Evolutionary conservation across 2,888 invertebrate genomes (phyloP).

Genomic region (Brachyptera risi): DNA sequence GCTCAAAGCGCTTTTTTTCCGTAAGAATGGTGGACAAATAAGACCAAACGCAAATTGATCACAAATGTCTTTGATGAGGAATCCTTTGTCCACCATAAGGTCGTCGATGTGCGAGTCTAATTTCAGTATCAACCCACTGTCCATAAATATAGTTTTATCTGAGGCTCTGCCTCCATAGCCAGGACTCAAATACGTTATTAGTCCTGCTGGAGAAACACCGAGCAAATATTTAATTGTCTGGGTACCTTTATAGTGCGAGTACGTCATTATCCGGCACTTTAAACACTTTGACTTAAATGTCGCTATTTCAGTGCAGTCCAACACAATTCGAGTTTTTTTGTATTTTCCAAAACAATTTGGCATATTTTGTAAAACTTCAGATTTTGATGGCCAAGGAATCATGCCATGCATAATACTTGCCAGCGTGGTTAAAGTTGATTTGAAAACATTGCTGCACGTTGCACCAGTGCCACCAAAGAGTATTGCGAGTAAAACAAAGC

Average conservation of each 20-base stretch:
- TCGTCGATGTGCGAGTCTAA: neutral
- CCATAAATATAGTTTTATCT: slow-evolving; percentile 1
- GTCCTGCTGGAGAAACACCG: slow-evolving; percentile 1
- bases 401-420: neutral
- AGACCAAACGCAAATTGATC: neutral
- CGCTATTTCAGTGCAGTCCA: slow-evolving; percentile 11
- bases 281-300: neutral
- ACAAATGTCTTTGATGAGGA: slow-evolving; percentile 1
- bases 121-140: neutral
- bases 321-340: neutral
- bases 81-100: slow-evolving; percentile 1
- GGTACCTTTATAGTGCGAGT: neutral
- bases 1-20: neutral
- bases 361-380: slow-evolving; percentile 1
- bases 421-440: neutral
- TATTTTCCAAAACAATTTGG: slow-evolving; percentile 2
- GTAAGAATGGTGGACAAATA: neutral
- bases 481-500: neutral
- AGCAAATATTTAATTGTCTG: slow-evolving; percentile 1
- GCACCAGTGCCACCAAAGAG: neutral
- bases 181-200: neutral
- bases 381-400: slow-evolving; percentile 8
- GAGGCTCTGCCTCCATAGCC: slow-evolving; percentile 16
- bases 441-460: slow-evolving; percentile 6
- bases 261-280: slow-evolving; percentile 6